phyloP scores from a whole-genome alignment of 2,113 vertebrate genomes.

The Corythaixoides concolor region DNA sequence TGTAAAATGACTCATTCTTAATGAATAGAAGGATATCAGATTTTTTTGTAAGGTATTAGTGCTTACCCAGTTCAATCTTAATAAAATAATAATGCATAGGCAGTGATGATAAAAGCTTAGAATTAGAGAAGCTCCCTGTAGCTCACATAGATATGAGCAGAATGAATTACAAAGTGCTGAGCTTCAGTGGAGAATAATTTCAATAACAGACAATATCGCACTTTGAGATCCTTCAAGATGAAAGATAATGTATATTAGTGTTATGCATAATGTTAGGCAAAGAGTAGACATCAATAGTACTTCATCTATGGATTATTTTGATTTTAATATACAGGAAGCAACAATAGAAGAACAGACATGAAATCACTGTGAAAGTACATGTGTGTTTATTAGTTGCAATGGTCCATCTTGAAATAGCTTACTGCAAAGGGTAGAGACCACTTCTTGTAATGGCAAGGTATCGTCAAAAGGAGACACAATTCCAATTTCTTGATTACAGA shows the following conservation, averaged over 20 bases:
- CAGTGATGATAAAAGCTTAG: background rate
- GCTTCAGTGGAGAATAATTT: background rate
- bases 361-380: background rate
- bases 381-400: background rate
- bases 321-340: background rate
- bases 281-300: background rate
- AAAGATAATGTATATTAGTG: background rate
- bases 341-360: background rate
- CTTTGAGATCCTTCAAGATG: background rate
- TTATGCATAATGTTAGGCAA: background rate
- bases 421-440: background rate
- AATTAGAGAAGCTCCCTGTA: background rate
- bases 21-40: background rate
- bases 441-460: background rate
- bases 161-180: background rate
- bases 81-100: background rate
- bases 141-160: background rate
- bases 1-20: background rate
- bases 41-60: background rate
- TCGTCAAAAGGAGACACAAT: background rate
- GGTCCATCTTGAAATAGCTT: background rate
- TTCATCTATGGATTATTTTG: background rate
- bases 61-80: background rate
- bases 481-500: background rate
- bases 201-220: background rate